These are phyloP conservation scores for Latrodectus hesperus DNA, from an alignment of 2,888 invertebrate genomes.

Conservation along the genomic window DNA sequence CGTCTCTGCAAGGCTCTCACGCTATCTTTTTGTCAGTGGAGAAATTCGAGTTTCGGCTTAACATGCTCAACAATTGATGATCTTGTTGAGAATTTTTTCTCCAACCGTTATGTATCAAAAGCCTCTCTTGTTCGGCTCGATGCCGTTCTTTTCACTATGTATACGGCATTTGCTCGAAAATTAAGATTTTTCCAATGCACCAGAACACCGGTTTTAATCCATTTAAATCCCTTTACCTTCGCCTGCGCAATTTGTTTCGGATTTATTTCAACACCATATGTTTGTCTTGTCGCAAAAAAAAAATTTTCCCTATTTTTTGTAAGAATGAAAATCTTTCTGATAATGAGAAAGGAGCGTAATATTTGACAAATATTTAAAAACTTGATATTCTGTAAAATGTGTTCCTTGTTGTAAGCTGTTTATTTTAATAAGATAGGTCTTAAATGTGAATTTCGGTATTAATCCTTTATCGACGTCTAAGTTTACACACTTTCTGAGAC, in stretches of 20 bases:
- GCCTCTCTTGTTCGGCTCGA: neutral
- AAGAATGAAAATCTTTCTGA: neutral
- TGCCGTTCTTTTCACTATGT: neutral
- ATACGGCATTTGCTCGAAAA: constrained; percentile 43
- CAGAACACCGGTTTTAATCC: constrained; percentile 28
- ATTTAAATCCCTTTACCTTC: constrained; percentile 21
- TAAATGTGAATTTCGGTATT: constrained; percentile 21
- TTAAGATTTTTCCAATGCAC: constrained; percentile 20
- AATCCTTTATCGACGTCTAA: neutral
- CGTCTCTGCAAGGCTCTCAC: constrained; percentile 13
- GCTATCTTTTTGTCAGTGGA: constrained; percentile 41
- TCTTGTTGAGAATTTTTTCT: constrained; percentile 27
- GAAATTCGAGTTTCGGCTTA: constrained; percentile 28
- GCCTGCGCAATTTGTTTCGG: neutral
- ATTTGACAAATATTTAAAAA: constrained; percentile 44
- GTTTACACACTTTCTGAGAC: neutral
- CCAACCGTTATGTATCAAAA: constrained; percentile 11
- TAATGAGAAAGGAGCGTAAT: neutral
- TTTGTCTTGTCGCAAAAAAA: neutral
- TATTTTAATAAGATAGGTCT: constrained; percentile 18
- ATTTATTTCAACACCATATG: constrained; percentile 23
- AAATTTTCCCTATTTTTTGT: neutral
- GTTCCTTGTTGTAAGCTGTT: neutral
- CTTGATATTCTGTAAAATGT: constrained; percentile 3
- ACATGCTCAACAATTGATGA: constrained; percentile 48